Base-by-base conservation (phyloP, 2,888 invertebrate species). In the Terebella lapidaria region DNA sequence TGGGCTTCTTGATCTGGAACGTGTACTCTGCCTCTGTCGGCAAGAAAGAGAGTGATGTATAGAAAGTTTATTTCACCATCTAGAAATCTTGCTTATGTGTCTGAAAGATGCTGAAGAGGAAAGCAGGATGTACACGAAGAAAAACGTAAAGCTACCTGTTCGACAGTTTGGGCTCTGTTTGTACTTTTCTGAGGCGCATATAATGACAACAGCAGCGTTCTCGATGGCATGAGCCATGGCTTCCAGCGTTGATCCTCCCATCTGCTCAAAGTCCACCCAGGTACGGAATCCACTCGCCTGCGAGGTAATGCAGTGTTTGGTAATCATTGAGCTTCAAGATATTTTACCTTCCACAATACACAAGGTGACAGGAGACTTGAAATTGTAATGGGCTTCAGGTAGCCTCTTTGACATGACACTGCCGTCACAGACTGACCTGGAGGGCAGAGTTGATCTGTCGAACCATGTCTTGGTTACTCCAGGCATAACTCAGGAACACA, bases 131-230 rank as follows among this genome's bases (percentile, higher is more conserved):
- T n/a, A n/a, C n/a, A n/a, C n/a, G n/a, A n/a, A n/a, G n/a, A n/a
- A n/a, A n/a, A n/a, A n/a, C n/a, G n/a, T n/a, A n/a, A n/a, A n/a
- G n/a, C n/a, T n/a, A 76, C 77, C 77, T 64, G 75, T 73, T 53
- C 76, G 60, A 64, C 77, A 78, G 70, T 76, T 76, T 2, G 76
- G 74, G 56, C 74, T 75, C 61, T 73, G 70, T 61, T 78, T 79
- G 62, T 78, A 79, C 60, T 73, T 75, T 61, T 78, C 75, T 0
- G 77, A 76, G 72, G 75, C 74, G 61, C 76, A 78, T 5, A 77
- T 59, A 3, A 79, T 63, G 1, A 79, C 75, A 1, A 77, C 71
- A 3, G 71, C 71, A 1, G 77, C 67, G 42, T 75, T 71, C 61
- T 79, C 78, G 18, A 78, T 70, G 1, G 76, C 78, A 5, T 69